Evolutionary conservation across 2,888 invertebrate genomes (phyloP).

Genomic region (Fissipunctia ypsillon): DNA sequence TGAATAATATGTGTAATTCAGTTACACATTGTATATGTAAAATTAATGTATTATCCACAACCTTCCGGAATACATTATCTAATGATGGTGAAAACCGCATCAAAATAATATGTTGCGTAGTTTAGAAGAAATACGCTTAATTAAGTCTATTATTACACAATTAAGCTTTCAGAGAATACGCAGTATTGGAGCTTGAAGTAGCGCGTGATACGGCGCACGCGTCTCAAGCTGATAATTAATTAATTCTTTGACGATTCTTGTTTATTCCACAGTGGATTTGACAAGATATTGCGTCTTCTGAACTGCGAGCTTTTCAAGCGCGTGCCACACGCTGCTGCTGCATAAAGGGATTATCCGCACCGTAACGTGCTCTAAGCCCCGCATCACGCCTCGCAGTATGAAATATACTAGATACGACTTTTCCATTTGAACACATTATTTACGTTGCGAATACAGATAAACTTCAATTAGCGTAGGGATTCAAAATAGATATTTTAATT

Average conservation of each 20-base stretch:
- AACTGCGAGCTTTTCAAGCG: neutral
- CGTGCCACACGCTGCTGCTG: neutral
- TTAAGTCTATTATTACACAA: too few species aligned
- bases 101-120: too few species aligned
- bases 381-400: neutral
- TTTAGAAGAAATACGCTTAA: too few species aligned
- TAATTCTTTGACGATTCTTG: too few species aligned
- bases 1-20: too few species aligned
- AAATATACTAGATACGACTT: conserved; percentile 17
- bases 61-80: too few species aligned
- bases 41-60: too few species aligned
- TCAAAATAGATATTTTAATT: conserved; percentile 60
- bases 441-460: conserved; percentile 28
- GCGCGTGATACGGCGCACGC: neutral
- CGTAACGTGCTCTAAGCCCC: neutral
- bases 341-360: neutral
- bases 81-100: too few species aligned
- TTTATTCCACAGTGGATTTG: neutral
- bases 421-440: conserved; percentile 8
- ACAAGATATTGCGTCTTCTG: neutral
- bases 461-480: conserved; percentile 28
- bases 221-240: too few species aligned
- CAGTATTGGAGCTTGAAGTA: neutral
- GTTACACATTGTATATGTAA: too few species aligned
- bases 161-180: neutral